These are phyloP conservation scores for Leptinotarsa defecta DNA, from an alignment of 1,140 invertebrate species.

Conservation along the genomic window DNA sequence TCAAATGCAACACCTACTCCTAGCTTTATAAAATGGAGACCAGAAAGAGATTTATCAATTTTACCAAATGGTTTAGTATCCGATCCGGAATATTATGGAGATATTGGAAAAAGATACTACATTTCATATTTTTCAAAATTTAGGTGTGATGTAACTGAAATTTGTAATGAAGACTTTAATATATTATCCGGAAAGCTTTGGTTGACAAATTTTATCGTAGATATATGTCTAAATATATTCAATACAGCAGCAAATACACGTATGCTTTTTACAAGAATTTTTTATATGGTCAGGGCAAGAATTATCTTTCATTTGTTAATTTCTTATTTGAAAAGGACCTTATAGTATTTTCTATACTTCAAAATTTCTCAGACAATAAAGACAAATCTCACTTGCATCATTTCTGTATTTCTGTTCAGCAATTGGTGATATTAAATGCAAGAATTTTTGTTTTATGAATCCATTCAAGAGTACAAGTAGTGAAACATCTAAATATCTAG, in stretches of 20 bases:
- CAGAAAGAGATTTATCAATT: too few species aligned
- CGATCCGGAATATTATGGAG: neutral
- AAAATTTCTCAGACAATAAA: neutral
- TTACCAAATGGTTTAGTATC: too few species aligned
- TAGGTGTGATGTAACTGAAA: conserved; percentile 17
- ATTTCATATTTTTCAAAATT: conserved; percentile 16
- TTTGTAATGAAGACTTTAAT: conserved; percentile 16
- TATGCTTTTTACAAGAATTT: conserved; percentile 9
- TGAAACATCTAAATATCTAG: too few species aligned
- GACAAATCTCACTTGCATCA: too few species aligned
- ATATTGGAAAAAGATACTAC: conserved; percentile 15
- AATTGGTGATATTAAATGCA: too few species aligned
- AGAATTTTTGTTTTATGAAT: too few species aligned
- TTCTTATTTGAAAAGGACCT: neutral
- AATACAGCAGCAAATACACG: neutral
- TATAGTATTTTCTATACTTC: conserved; percentile 16
- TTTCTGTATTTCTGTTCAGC: too few species aligned
- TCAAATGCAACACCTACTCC: too few species aligned
- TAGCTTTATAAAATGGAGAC: too few species aligned
- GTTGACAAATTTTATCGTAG: conserved; percentile 26
- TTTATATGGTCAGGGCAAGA: neutral
- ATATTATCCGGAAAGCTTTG: conserved; percentile 14
- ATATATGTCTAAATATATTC: conserved; percentile 26
- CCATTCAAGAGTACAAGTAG: too few species aligned
- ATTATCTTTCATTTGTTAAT: neutral